A percentile compares a stretch with the other conserved stretches of the same genome.
Conservation (phyloP, 92 coral and sea anemone genomes). For the Zoanthus solanderi region DNA sequence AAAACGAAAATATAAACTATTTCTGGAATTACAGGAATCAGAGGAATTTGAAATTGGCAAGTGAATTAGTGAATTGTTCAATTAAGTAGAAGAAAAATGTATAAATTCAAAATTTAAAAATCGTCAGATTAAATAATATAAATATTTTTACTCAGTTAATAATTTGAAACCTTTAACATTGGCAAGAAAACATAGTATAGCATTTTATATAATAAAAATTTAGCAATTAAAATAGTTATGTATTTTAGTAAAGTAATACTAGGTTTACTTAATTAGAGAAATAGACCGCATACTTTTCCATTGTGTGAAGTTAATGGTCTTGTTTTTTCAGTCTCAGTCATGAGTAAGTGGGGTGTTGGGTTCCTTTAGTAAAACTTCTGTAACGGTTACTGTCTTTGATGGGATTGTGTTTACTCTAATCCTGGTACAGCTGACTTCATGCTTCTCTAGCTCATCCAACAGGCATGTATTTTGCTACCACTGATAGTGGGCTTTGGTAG, state of each 20-base stretch:
- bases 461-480: slow-evolving; percentile 38
- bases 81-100: no score
- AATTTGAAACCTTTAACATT: no score
- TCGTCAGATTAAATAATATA: no score
- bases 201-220: no score
- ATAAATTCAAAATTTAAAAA: no score
- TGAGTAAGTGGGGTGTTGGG: slow-evolving; percentile 11
- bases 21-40: neutral
- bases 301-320: neutral
- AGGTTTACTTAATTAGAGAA: neutral
- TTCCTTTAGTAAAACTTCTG: neutral
- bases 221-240: no score
- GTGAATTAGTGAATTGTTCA: neutral
- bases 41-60: slow-evolving; percentile 1
- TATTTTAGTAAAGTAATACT: neutral
- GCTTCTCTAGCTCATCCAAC: slow-evolving; percentile 18
- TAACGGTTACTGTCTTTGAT: slow-evolving; percentile 10
- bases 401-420: slow-evolving; percentile 17
- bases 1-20: neutral
- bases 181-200: no score
- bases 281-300: neutral
- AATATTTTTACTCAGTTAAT: no score
- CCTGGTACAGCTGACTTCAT: slow-evolving; percentile 21
- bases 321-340: slow-evolving; percentile 1
- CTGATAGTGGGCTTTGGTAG: slow-evolving; percentile 43